A percentile compares a stretch with the other conserved stretches of the same genome.
Evolutionary conservation across 2,888 invertebrate genomes (phyloP).

Genomic region (Cheilosia variabilis): DNA sequence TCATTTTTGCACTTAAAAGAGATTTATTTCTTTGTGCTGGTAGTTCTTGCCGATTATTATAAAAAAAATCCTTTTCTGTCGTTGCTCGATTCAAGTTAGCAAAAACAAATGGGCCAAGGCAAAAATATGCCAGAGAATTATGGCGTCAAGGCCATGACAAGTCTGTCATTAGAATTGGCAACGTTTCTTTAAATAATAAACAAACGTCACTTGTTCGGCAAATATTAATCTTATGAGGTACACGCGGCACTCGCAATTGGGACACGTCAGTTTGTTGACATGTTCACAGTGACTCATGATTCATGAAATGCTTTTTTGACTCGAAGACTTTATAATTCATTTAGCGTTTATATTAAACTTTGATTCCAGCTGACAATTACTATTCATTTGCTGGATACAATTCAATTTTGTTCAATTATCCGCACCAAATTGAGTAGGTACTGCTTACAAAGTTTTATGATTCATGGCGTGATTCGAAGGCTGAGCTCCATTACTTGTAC

Average conservation of each 20-base stretch:
- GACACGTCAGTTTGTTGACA: background rate
- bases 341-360: background rate
- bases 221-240: background rate
- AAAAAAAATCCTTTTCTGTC: no score
- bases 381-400: no score
- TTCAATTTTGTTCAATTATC: no score
- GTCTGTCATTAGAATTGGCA: background rate
- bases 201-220: background rate
- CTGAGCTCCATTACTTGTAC: no score
- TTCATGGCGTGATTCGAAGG: no score
- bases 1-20: background rate
- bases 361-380: background rate
- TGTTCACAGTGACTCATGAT: background rate
- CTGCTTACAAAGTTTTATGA: no score
- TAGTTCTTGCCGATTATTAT: no score
- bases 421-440: no score
- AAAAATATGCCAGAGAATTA: background rate
- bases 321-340: background rate
- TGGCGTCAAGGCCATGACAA: background rate
- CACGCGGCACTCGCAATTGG: background rate
- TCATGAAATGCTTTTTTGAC: background rate
- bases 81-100: background rate
- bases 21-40: no score
- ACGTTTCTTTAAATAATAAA: background rate
- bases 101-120: background rate